phyloP scores from a whole-genome alignment of 2,113 vertebrate species.

The Plecturocebus donacophilus region DNA sequence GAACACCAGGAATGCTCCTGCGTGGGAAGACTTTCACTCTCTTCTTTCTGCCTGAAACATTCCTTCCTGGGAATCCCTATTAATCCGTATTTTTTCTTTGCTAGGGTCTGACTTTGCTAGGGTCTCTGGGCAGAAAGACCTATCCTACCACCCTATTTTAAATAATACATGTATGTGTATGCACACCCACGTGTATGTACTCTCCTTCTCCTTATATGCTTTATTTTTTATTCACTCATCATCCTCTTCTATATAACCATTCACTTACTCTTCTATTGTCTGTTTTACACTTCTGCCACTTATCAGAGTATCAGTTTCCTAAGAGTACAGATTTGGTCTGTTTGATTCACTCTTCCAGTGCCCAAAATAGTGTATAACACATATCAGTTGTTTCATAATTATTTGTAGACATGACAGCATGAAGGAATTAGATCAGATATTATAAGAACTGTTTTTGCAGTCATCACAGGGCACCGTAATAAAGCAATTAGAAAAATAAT shows the following conservation, averaged over 20 bases:
- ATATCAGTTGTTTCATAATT: not conserved
- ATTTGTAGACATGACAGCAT: not conserved
- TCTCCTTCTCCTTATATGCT: not conserved
- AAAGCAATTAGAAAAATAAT: not conserved
- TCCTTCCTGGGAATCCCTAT: not conserved
- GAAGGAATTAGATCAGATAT: slow-evolving; percentile 4
- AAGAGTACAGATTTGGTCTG: not conserved
- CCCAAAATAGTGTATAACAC: not conserved
- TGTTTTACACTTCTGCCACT: not conserved
- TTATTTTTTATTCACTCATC: not conserved
- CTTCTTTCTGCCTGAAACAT: not conserved
- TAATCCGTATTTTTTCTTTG: not conserved
- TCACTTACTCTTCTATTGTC: not conserved
- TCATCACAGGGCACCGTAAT: not conserved
- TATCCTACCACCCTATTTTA: not conserved
- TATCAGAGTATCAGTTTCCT: not conserved
- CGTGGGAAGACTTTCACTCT: not conserved
- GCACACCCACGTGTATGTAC: not conserved
- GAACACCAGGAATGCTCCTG: not conserved
- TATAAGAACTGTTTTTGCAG: not conserved
- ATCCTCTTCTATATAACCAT: not conserved
- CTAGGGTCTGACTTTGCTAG: not conserved
- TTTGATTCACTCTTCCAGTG: not conserved
- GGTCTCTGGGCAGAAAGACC: not conserved
- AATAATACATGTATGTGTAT: not conserved